Base-by-base conservation (phyloP, 2,797 vertebrate species). In the Labroides dimidiatus region DNA sequence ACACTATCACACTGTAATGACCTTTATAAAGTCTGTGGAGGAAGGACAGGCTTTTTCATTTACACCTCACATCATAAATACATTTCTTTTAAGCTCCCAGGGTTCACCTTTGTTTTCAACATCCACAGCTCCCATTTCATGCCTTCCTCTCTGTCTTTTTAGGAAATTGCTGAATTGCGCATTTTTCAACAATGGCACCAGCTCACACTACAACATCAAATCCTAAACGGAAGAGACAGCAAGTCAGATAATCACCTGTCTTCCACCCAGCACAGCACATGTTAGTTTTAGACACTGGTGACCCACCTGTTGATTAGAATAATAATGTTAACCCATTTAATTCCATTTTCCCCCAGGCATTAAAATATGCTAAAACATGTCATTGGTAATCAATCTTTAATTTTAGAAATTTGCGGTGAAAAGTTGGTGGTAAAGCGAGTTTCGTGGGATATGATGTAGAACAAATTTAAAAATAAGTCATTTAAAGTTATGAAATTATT, bases 151-250 rank as follows among this genome's bases (percentile, higher is more conserved):
- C 43, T 20, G 68, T 65, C 70, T 72, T 66, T 73, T 70, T 69
- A 78, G 66, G 44, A 65, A 91, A 89, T 81, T 76, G 86, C 87
- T 88, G 87, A 91, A 69, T 73, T 79, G 81, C 68, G 69, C 72
- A 42, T 77, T 87, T 87, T 80, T 72, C 52, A 10, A 72, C 79
- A 83, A 85, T 81, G 79, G 67, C 84, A 82, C 60, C 43, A 66
- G 69, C 72, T 69, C 75, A 74, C 66, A 51, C 63, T 75, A 57
- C 64, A 78, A 77, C 76, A 70, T 68, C 11, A 66, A 66, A 85
- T 80, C 79, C 81, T 43, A 42, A 79, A 72, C 64, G 74, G 77
- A 84, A 39, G 13, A 77, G 77, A 77, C 58, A 61, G 54, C 57
- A 41, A 59, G 69, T 47, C 69, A 56, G 65, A 60, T 47, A 69